phyloP scores from a whole-genome alignment of 2,797 vertebrate species.

The Sebastes minor region DNA sequence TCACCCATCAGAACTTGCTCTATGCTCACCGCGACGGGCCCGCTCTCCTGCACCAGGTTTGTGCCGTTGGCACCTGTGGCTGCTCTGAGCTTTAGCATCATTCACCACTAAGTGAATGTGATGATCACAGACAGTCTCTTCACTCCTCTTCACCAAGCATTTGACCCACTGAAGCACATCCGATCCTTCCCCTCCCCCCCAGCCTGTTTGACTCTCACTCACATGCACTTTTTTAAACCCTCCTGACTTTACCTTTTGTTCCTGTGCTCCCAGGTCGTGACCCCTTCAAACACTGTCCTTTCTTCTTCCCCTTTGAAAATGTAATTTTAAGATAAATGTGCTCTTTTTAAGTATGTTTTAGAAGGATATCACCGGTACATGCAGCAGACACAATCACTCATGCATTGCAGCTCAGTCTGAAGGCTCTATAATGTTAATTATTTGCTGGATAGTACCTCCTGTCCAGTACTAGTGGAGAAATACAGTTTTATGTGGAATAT shows the following conservation, averaged over 20 bases:
- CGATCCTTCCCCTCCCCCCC: constrained; percentile 12
- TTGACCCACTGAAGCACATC: constrained; percentile 20
- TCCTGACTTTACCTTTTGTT: constrained; percentile 28
- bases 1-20: constrained; percentile 82
- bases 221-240: constrained; percentile 9
- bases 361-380: not conserved
- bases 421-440: not conserved
- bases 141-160: constrained; percentile 32
- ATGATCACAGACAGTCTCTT: constrained; percentile 42
- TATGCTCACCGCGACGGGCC: constrained; percentile 78
- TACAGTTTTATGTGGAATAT: no score
- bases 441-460: no score
- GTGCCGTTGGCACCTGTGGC: constrained; percentile 73
- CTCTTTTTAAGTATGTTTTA: not conserved
- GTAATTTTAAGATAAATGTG: not conserved
- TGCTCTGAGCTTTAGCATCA: constrained; percentile 66
- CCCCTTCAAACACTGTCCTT: constrained; percentile 3
- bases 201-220: constrained; percentile 21
- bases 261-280: constrained; percentile 20
- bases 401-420: not conserved
- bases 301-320: not conserved
- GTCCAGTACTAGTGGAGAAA: rapidly evolving
- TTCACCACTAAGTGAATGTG: constrained; percentile 63
- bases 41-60: constrained; percentile 81
- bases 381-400: not conserved